These are phyloP conservation scores for Diplodus puntazzo DNA, from an alignment of 2,797 vertebrate species.

Conservation along the genomic window DNA sequence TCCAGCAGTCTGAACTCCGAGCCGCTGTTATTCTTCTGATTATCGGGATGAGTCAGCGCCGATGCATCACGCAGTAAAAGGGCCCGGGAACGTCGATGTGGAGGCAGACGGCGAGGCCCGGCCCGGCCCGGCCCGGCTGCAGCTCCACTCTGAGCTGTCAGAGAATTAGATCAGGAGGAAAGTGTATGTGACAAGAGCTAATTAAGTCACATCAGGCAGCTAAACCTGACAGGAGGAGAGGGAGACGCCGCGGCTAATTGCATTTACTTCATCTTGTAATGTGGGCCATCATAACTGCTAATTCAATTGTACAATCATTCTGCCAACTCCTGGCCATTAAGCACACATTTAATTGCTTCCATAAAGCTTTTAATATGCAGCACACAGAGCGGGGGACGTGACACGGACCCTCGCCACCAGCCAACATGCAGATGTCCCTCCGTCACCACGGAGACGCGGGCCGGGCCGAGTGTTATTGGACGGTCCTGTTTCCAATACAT, in stretches of 20 bases:
- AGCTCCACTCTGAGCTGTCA: conserved; percentile 70
- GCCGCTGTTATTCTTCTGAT: conserved; percentile 49
- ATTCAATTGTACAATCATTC: conserved; percentile 96
- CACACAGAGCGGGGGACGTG: conserved; percentile 88
- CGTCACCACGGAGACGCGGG: conserved; percentile 87
- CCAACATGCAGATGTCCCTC: conserved; percentile 90
- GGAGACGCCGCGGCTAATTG: conserved; percentile 91
- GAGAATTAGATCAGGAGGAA: conserved; percentile 83
- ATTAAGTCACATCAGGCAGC: conserved; percentile 94
- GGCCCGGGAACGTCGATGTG: conserved; percentile 55
- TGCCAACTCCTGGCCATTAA: conserved; percentile 97
- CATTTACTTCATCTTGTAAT: conserved; percentile 97
- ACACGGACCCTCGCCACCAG: conserved; percentile 74
- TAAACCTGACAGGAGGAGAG: conserved; percentile 85
- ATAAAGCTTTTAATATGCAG: conserved; percentile 99
- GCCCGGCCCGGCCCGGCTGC: conserved; percentile 30
- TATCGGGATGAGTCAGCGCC: conserved; percentile 77
- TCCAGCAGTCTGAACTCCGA: conserved; percentile 26
- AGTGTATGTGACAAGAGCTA: conserved; percentile 93
- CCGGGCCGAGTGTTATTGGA: conserved; percentile 75
- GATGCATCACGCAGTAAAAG: conserved; percentile 56
- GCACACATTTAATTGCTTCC: conserved; percentile 97
- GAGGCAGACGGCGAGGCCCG: conserved; percentile 34
- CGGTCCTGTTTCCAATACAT: conserved; percentile 90
- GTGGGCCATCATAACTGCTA: conserved; percentile 95